Conservation (phyloP, 2,113 vertebrate genomes). For the Choloepus hoffmanni region DNA sequence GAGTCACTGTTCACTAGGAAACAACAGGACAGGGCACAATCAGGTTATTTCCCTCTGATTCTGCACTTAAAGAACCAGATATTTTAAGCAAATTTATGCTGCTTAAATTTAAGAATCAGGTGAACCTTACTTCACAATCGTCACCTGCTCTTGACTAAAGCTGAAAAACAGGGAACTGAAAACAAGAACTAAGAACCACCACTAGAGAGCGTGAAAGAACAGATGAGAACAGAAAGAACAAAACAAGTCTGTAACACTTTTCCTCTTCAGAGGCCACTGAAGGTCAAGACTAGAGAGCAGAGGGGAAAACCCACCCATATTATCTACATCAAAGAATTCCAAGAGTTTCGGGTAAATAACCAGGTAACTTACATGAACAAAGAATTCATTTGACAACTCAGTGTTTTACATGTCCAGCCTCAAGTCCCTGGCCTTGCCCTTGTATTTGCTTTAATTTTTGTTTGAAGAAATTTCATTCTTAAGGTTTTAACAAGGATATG, state of each 20-base stretch:
- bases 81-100: conserved; percentile 30
- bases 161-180: neutral
- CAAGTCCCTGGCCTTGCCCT: neutral
- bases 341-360: neutral
- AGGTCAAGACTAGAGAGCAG: neutral
- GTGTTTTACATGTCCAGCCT: conserved; percentile 7
- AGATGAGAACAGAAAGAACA: neutral
- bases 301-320: neutral
- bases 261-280: neutral
- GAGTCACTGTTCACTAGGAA: conserved; percentile 14
- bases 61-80: neutral
- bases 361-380: conserved; percentile 26
- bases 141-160: conserved; percentile 26
- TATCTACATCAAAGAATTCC: neutral
- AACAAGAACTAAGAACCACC: neutral
- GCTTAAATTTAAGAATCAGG: neutral
- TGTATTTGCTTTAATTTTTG: conserved; percentile 43
- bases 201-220: conserved; percentile 36
- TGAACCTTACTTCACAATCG: neutral
- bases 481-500: conserved; percentile 29
- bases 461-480: conserved; percentile 40
- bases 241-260: neutral
- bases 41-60: neutral
- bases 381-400: conserved; percentile 26
- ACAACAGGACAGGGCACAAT: conserved; percentile 14